Base-by-base conservation (phyloP, 2,888 invertebrate species). In the Nyleta sp. region DNA sequence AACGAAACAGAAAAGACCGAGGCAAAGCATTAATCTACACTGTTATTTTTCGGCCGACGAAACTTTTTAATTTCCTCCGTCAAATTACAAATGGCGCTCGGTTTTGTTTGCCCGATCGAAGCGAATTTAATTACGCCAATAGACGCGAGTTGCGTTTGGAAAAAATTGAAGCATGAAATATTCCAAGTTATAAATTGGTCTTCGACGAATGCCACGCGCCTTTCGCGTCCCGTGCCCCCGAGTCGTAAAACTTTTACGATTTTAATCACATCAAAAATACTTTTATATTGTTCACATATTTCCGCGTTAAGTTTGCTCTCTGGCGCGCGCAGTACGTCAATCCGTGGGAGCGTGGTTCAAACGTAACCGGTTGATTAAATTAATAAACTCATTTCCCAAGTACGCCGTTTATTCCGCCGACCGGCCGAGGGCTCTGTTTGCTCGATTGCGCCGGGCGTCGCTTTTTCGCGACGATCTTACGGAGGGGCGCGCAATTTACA, bases 221-320 rank as follows among this genome's bases (percentile, higher is more conserved):
- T 38, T 38, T 38, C 11, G 10, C 38, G 11, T 38, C 48, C n/a
- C 24, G 7, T 38, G 59, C 38, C 38, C 38, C 35, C 35, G 40
- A 55, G 55, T 65, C 44, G 22, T 71, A 71, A 75, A 71, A 76
- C 31, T 71, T 76, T 76, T 76, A 71, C 40, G 70, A 76, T 53
- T 73, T 65, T 71, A 65, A 70, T 70, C 70, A 42, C 68, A 68
- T 75, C 68, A 68, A 67, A 75, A 62, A 59, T 73, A 59, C 31
- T 67, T 60, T 60, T 59, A 67, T 53, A 65, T 52, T 48, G 65
- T 59, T 55, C 65, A 44, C 65, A 59, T 59, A 52, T 73, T 65
- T 59, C 33, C 52, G 50, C 50, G 65, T 65, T 64, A 44, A 35
- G 15, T n/a, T n/a, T n/a, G n/a, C n/a, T n/a, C n/a, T n/a, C n/a